These are phyloP conservation scores for Lethocerus indicus DNA, from an alignment of 1,140 invertebrate genomes.

Conservation along the genomic window DNA sequence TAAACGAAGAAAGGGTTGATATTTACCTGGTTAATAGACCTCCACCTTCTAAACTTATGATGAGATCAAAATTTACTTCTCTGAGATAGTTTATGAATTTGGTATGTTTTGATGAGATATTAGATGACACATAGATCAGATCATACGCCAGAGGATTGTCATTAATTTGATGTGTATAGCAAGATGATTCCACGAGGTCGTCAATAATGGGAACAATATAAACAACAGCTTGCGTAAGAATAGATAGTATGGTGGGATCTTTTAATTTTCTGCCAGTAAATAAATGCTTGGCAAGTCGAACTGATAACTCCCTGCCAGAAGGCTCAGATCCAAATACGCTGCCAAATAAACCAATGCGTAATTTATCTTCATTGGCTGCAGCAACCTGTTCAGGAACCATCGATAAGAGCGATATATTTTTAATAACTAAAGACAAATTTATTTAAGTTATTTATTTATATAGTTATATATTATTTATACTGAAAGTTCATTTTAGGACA, in stretches of 20 bases:
- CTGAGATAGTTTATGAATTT: slow-evolving; percentile 13
- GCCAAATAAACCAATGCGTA: slow-evolving; percentile 64
- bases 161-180: slow-evolving; percentile 9
- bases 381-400: slow-evolving; percentile 14
- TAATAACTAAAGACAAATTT: no score
- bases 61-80: slow-evolving; percentile 31
- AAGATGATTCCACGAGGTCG: slow-evolving; percentile 10
- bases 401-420: background rate
- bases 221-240: slow-evolving; percentile 54
- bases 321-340: slow-evolving; percentile 70
- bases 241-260: slow-evolving; percentile 37
- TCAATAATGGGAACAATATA: slow-evolving; percentile 50
- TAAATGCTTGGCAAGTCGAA: slow-evolving; percentile 69
- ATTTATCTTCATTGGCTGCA: slow-evolving; percentile 55
- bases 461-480: no score
- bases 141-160: slow-evolving; percentile 11
- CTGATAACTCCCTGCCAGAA: slow-evolving; percentile 61
- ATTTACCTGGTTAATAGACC: no score
- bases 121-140: slow-evolving; percentile 9
- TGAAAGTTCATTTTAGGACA: no score
- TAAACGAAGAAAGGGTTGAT: no score
- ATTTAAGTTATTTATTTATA: no score
- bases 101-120: slow-evolving; percentile 4
- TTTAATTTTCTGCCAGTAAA: slow-evolving; percentile 44
- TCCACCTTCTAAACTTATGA: slow-evolving; percentile 44